Evolutionary conservation across 2,113 vertebrate species (phyloP), one percentile per base, ranked within the genome.

Genomic region (Syngnathus typhle): DNA sequence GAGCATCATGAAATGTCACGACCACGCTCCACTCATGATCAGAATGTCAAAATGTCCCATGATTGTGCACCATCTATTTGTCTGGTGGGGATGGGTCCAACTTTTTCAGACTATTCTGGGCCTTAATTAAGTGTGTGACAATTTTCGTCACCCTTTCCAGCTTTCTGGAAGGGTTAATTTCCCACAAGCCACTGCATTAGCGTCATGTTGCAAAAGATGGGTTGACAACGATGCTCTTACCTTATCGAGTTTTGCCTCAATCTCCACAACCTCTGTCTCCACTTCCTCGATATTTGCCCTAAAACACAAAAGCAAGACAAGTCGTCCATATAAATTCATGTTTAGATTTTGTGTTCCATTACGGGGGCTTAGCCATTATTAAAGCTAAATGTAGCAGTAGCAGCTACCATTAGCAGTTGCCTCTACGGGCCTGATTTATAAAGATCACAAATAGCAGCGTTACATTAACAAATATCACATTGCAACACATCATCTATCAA

Each of bases 271-370:
- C 79, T 99, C 96, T 0, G 94, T 96, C 73, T 99, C 96, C 82
- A 99, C 96, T 78, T 99, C 96, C 71, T 98, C 95, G 1, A 99
- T 94, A 52, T 95, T 95, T 0, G 96, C 96, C 93, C 96, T 99
- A 89, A 80, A 89, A 58, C 38, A 87, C 66, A 87, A 72, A 32
- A 82, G 46, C 4, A 32, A 12, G 36, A 64, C 32, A 76, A 39
- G 16, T 19, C 7, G 47, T 38, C 16, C 58, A 60, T 84, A 60
- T 84, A 60, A 80, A 54, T 54, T 9, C 0, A n/a, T n/a, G 52
- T 8, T 23, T 10, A 12, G 21, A 55, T n/a, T 52, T 52, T n/a
- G 21, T 52, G 1, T 54, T 23, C 12, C 11, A 23, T 13, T 11
- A 55, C 10, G 21, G 52, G 21, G 11, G 7, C 21, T 55, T 27